phyloP scores from a whole-genome alignment of 2,888 invertebrate genomes.

The Fabriciana adippe region DNA sequence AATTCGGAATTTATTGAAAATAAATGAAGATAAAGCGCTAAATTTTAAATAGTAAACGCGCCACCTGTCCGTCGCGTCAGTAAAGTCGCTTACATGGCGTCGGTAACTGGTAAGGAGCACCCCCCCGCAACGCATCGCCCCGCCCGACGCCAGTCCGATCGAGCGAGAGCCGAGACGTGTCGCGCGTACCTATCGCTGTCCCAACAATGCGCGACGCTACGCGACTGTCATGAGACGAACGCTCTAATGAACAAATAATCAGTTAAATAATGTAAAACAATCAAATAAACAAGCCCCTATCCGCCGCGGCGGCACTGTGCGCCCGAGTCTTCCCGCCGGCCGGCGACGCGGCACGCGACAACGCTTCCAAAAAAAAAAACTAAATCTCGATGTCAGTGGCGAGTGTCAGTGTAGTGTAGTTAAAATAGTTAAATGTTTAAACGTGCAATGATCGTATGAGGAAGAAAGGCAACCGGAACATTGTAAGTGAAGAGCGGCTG shows the following conservation, averaged over 20 bases:
- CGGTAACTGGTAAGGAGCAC: conserved; percentile 57
- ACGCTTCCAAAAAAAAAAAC: conserved; percentile 69
- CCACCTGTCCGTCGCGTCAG: conserved; percentile 68
- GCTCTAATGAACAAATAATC: conserved; percentile 66
- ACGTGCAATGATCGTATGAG: conserved; percentile 83
- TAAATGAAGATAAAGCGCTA: not conserved
- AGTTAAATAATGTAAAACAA: conserved; percentile 83
- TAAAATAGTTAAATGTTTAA: conserved; percentile 81
- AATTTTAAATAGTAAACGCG: conserved; percentile 40
- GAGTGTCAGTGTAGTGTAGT: conserved; percentile 78
- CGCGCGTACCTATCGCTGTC: conserved; percentile 60
- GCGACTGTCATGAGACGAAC: conserved; percentile 70
- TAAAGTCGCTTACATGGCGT: conserved; percentile 47
- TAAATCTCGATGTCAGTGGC: conserved; percentile 74
- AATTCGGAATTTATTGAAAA: not conserved
- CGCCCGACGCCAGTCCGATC: conserved; percentile 71
- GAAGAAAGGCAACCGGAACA: conserved; percentile 81
- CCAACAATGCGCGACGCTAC: conserved; percentile 67
- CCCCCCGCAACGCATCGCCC: conserved; percentile 57
- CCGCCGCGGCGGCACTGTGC: conserved; percentile 80
- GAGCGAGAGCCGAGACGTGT: conserved; percentile 63
- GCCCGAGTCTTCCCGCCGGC: conserved; percentile 84
- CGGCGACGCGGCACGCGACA: conserved; percentile 84
- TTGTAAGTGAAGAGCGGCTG: conserved; percentile 77
- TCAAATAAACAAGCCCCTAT: conserved; percentile 71